Conservation (phyloP, 2,888 invertebrate genomes). For the Meteorus colon region DNA sequence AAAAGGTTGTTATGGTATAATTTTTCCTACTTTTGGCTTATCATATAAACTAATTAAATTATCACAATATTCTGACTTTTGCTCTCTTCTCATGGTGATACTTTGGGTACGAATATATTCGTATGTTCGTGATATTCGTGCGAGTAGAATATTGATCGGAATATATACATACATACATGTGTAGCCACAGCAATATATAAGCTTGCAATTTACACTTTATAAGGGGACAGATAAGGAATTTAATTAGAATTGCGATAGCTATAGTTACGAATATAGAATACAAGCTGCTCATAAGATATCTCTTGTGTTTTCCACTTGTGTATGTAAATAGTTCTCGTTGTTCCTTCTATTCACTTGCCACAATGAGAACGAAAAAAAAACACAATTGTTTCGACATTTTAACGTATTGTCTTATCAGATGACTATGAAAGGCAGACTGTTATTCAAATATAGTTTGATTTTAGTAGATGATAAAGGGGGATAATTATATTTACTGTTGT, state of each 20-base stretch:
- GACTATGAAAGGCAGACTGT: constrained; percentile 53
- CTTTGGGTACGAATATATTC: background rate
- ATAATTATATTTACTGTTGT: constrained; percentile 47
- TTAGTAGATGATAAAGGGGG: constrained; percentile 52
- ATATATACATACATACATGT: background rate
- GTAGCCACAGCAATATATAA: constrained; percentile 2
- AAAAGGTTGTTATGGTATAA: too few species aligned
- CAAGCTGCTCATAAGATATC: background rate
- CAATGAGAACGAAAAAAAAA: background rate
- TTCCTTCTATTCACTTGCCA: constrained; percentile 10
- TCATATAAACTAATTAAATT: too few species aligned
- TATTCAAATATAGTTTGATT: constrained; percentile 50
- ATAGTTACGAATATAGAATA: background rate
- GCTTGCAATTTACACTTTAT: constrained; percentile 13
- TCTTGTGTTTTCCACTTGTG: background rate
- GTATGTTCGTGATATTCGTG: background rate
- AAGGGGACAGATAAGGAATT: constrained; percentile 15
- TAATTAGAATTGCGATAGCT: constrained; percentile 7
- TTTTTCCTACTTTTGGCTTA: too few species aligned
- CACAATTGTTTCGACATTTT: constrained; percentile 38
- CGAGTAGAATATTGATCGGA: background rate
- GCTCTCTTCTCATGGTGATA: too few species aligned
- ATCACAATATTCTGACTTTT: too few species aligned
- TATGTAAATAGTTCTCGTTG: constrained; percentile 8
- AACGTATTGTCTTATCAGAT: constrained; percentile 56